These are phyloP conservation scores for Masticophis lateralis DNA, from an alignment of 2,797 vertebrate species.

Conservation along the genomic window DNA sequence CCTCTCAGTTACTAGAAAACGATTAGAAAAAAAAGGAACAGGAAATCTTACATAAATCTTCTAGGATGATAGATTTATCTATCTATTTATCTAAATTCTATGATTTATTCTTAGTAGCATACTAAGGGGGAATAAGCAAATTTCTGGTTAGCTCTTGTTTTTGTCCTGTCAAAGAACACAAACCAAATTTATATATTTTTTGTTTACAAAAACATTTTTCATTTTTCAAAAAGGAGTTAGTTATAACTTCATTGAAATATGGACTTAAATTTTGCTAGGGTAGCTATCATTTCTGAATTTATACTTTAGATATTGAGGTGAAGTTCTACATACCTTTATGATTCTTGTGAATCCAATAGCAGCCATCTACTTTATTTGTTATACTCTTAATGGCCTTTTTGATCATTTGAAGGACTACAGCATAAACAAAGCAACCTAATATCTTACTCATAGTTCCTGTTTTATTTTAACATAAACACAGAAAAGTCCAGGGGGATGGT, in stretches of 20 bases:
- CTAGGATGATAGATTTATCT: neutral
- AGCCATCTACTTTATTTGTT: neutral
- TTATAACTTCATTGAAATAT: neutral
- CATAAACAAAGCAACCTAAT: neutral
- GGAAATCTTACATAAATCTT: neutral
- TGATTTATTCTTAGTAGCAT: neutral
- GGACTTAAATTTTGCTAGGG: neutral
- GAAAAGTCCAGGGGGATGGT: neutral
- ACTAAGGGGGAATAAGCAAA: neutral
- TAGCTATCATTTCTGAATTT: neutral
- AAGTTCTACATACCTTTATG: neutral
- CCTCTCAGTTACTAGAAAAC: neutral
- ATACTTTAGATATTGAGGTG: neutral
- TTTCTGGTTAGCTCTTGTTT: neutral
- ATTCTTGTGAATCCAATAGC: neutral
- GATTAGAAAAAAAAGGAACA: neutral
- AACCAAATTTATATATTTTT: slow-evolving; percentile 8
- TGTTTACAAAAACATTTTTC: neutral
- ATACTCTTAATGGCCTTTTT: neutral
- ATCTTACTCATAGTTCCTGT: neutral
- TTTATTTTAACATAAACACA: neutral
- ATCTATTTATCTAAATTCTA: neutral
- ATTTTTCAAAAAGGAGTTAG: neutral
- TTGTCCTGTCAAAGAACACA: neutral
- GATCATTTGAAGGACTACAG: neutral